Conservation (phyloP, 2,797 vertebrate species). For the Petrocephalus schoutedeni region DNA sequence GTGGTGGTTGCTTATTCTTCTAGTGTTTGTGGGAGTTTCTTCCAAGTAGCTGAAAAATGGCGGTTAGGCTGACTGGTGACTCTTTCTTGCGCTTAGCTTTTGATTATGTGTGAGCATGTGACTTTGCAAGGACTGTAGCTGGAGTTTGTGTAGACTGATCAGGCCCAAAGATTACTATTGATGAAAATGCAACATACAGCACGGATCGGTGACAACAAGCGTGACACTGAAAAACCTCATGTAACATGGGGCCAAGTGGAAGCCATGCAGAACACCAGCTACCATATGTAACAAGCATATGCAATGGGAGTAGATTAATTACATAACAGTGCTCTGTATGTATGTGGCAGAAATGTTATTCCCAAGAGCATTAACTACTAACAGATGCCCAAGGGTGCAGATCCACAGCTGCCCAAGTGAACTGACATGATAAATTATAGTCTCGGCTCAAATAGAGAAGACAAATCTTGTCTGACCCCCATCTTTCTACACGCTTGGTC, state of each 20-base stretch:
- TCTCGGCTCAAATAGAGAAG: slow-evolving; percentile 17
- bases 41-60: background rate
- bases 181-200: background rate
- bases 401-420: slow-evolving; percentile 34
- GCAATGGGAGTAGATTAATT: background rate
- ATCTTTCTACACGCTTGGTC: slow-evolving; percentile 18
- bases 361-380: slow-evolving; percentile 42
- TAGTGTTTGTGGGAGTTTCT: background rate
- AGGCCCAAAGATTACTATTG: background rate
- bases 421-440: slow-evolving; percentile 24
- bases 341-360: slow-evolving; percentile 32
- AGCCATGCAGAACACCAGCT: background rate
- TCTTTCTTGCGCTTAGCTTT: background rate
- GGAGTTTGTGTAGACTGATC: background rate
- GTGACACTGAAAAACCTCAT: background rate
- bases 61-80: background rate
- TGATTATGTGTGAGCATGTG: background rate
- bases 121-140: background rate
- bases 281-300: background rate
- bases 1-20: background rate
- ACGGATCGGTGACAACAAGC: background rate
- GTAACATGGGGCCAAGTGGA: background rate
- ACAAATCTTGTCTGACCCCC: slow-evolving; percentile 23
- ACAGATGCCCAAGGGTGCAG: slow-evolving; percentile 45
- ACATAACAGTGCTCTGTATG: slow-evolving; percentile 20